A percentile compares a stretch with the other conserved stretches of the same genome.
These are phyloP conservation scores for Elanoides forficatus DNA, from an alignment of 2,113 vertebrate genomes.

Conservation along the genomic window DNA sequence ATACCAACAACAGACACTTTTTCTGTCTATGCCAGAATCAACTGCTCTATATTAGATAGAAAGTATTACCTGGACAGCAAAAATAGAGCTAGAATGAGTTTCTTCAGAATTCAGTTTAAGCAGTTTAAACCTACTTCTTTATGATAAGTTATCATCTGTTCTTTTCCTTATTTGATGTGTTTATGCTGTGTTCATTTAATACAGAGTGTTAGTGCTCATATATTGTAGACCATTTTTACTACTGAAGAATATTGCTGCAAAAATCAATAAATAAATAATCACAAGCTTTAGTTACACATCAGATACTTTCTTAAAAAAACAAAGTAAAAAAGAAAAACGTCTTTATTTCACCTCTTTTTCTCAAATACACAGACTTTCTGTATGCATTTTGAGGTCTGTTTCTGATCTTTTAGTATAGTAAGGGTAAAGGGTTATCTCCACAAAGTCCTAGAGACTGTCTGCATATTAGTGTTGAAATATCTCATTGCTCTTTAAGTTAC, in stretches of 20 bases:
- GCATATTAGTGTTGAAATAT: not conserved
- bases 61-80: not conserved
- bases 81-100: not conserved
- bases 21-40: not conserved
- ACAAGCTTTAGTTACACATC: not conserved
- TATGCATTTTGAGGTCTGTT: not conserved
- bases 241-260: not conserved
- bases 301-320: not conserved
- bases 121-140: not conserved
- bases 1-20: not conserved
- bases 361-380: not conserved
- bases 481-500: not conserved
- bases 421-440: not conserved
- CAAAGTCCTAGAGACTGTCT: not conserved
- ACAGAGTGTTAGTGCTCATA: not conserved
- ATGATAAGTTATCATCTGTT: not conserved
- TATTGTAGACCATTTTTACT: not conserved
- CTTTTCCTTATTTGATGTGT: not conserved
- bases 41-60: not conserved
- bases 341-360: not conserved
- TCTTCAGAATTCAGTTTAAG: not conserved
- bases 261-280: not conserved
- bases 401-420: not conserved
- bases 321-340: accelerated
- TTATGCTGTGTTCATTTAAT: not conserved